Evolutionary conservation across 64 coral and sea anemone species (phyloP), one percentile per base, ranked within the genome.

Genomic region (Stichodactyla mertensii): DNA sequence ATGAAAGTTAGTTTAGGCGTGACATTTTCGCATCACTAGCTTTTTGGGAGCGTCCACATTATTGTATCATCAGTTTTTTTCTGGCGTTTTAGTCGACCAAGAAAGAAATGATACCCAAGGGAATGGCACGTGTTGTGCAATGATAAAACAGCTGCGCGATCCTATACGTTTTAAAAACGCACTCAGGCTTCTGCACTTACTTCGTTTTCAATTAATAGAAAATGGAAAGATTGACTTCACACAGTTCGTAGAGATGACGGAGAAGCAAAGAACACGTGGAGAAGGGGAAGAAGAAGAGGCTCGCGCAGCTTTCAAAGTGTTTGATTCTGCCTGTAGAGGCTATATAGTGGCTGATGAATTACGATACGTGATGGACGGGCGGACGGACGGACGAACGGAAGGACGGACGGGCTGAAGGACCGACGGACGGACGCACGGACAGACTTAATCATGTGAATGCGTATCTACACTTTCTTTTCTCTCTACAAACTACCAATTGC

Each of bases 221-320:
- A 86, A 90, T 86, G 94, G 94, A 22, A 89, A 82, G 67, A 84
- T 98, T 11, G 92, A 94, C 84, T 94, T 98, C 22, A 61, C 79
- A 19, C 89, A 98, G 61, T 98, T 98, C 81, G 92, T 98, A 7
- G 83, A 88, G 20, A 89, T 98, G 83, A 98, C 94, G 95, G 90
- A 94, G 61, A 87, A 94, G 52, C 86, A 94, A 70, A 94, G 93
- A 87, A 90, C 87, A 14, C 87, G 87, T 14, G 82, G 83, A 20
- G 84, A 94, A 55, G 31, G n/a, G 58, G 77, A 58, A 88, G 95
- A 98, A 74, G 93, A 85, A 13, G 95, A 94, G 10, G 55, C 92
- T 55, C 60, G 85, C 16, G 52, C 79, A 10, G 95, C 95, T 11
- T 98, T 93, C 83, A 55, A 90, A 26, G 90, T 94, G 10, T 98